Evolutionary conservation across 2,113 vertebrate genomes (phyloP).

Genomic region (Rostratula benghalensis): DNA sequence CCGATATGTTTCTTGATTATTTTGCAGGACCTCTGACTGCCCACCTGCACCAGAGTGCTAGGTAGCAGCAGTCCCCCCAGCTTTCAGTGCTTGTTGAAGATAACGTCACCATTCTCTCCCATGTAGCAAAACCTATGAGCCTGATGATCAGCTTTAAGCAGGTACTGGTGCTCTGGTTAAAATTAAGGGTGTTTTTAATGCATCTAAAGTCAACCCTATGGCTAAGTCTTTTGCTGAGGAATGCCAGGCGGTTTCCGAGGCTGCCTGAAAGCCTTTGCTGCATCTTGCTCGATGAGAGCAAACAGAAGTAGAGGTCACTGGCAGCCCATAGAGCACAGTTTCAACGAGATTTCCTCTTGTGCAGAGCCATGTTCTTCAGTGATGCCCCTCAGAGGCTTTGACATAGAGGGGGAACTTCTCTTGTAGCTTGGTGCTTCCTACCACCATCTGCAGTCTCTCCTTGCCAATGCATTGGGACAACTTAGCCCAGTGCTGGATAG

Average conservation of each 20-base stretch:
- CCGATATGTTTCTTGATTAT: background rate
- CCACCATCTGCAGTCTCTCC: background rate
- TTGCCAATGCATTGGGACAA: background rate
- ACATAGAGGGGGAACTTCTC: background rate
- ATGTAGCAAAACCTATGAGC: background rate
- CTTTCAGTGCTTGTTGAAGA: background rate
- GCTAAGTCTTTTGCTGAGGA: background rate
- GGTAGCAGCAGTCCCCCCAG: background rate
- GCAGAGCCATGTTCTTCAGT: background rate
- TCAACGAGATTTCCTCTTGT: background rate
- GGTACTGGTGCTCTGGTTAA: background rate
- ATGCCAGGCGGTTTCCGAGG: background rate
- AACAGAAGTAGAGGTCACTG: background rate
- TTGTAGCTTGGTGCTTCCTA: background rate
- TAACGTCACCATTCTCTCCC: background rate
- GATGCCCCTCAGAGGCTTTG: background rate
- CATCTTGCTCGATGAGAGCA: background rate
- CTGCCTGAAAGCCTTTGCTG: background rate
- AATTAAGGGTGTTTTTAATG: background rate
- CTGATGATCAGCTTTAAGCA: background rate
- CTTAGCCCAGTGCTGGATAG: background rate
- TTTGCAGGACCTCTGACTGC: background rate
- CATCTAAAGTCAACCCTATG: background rate
- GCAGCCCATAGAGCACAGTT: background rate
- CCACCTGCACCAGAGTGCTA: background rate